phyloP scores from a whole-genome alignment of 2,797 vertebrate species.

The Lagodon rhomboides region DNA sequence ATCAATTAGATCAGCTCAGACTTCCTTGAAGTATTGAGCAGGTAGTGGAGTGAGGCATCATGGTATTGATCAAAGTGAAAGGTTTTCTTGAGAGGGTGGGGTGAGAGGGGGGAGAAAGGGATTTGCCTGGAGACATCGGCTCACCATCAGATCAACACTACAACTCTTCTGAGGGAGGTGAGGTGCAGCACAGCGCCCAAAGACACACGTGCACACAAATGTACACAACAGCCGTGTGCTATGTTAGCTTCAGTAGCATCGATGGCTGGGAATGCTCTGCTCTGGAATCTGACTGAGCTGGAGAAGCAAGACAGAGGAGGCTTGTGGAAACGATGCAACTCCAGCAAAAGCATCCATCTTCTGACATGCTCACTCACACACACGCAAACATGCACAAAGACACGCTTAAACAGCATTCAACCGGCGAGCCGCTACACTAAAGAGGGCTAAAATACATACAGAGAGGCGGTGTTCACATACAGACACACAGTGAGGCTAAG shows the following conservation, averaged over 20 bases:
- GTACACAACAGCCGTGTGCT: slow-evolving; percentile 18
- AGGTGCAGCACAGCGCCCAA: slow-evolving; percentile 14
- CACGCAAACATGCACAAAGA: slow-evolving; percentile 38
- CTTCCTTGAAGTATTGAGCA: slow-evolving; percentile 24
- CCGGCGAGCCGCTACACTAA: slow-evolving; percentile 9
- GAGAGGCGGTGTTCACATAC: not conserved
- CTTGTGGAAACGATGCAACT: slow-evolving; percentile 55
- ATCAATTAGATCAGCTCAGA: slow-evolving; percentile 43
- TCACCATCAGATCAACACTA: slow-evolving; percentile 32
- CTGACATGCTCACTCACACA: slow-evolving; percentile 25
- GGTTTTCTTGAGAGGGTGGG: slow-evolving; percentile 38
- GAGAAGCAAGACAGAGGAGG: slow-evolving; percentile 23
- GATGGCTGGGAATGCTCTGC: slow-evolving; percentile 16
- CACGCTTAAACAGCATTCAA: slow-evolving; percentile 6
- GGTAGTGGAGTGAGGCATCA: slow-evolving; percentile 36
- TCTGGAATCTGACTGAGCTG: slow-evolving; percentile 32
- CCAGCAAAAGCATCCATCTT: slow-evolving; percentile 69
- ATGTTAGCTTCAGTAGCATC: slow-evolving; percentile 33
- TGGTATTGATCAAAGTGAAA: slow-evolving; percentile 53
- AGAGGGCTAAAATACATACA: slow-evolving; percentile 21
- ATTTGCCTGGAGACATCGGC: slow-evolving; percentile 1
- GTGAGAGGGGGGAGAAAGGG: not conserved
- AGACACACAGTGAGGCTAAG: slow-evolving; percentile 34
- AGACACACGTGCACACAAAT: slow-evolving; percentile 20
- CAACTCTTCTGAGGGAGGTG: slow-evolving; percentile 26